Evolutionary conservation across 2,888 invertebrate genomes (phyloP), one percentile per base, ranked within the genome.

Genomic region (Atethmia centrago): DNA sequence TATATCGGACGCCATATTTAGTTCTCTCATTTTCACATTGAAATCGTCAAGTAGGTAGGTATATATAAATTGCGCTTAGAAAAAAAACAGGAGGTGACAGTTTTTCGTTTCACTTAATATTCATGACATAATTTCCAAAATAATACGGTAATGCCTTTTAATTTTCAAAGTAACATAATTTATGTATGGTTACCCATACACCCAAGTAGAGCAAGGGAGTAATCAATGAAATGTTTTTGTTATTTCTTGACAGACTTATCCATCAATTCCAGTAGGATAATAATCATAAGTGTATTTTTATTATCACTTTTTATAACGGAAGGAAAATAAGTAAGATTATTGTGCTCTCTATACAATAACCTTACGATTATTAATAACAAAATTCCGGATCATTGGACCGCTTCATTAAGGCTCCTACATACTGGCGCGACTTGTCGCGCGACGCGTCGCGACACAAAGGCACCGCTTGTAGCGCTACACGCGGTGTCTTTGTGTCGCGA

Each of bases 91-190:
- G 0, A 12, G 2, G 19, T 10, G 56, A 28, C 71, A 69, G 9
- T 25, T 69, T 58, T 69, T 58, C 10, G 3, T 69, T 69, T 16
- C 12, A 19, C 28, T 45, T n/a, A 31, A 69, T 66, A 25, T 51
- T 78, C 21, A 14, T 51, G 31, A 45, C 25, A 58, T 78, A 12
- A 77, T 67, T 42, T 16, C 21, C 7, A 12, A 36, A 56, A 42
- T 56, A 49, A 55, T 74, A 55, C 16, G 16, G n/a, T 65, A 40
- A 55, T 65, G 56, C 14, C 36, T 51, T 78, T 78, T 70, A 78
- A 70, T 45, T 70, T 58, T 2, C 45, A 45, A 70, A 71, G 36
- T 74, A 28, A 36, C 21, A 79, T 68, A 49, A 77, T 51, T 49
- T 56, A 77, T 68, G n/a, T 21, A 47, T 31, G 28, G 25, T 0